Evolutionary conservation across 2,888 invertebrate species (phyloP).

Genomic region (Acleris sparsana): DNA sequence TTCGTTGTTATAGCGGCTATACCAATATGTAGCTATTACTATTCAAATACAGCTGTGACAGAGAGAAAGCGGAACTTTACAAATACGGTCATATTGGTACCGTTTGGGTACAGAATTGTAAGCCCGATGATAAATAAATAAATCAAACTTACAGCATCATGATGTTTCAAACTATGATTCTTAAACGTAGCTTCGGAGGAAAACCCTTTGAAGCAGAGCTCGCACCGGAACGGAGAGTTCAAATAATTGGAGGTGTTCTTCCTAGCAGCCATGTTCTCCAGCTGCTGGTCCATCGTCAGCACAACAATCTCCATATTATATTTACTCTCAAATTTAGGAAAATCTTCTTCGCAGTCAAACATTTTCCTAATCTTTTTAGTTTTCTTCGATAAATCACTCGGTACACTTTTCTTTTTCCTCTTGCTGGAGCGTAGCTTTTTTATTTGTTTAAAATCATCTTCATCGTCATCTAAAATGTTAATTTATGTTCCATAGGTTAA

Average conservation of each 20-base stretch:
- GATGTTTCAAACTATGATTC: conserved; percentile 37
- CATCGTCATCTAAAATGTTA: not conserved
- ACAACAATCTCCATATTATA: conserved; percentile 39
- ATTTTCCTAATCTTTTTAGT: conserved; percentile 37
- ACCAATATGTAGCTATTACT: too few species aligned
- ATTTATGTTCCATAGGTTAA: too few species aligned
- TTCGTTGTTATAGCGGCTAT: too few species aligned
- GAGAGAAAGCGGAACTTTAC: too few species aligned
- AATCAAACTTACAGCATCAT: conserved; percentile 37
- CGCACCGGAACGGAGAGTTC: conserved; percentile 37
- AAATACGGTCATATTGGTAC: too few species aligned
- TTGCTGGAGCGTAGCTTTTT: conserved; percentile 13
- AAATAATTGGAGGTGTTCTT: conserved; percentile 37
- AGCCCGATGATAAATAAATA: not conserved
- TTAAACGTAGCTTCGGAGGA: conserved; percentile 36
- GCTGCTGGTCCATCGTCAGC: conserved; percentile 35
- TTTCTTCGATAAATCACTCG: conserved; percentile 25
- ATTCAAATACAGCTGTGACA: too few species aligned
- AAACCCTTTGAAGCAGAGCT: conserved; percentile 39
- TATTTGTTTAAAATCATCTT: not conserved
- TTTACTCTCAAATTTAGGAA: conserved; percentile 35
- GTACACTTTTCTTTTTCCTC: conserved; percentile 16
- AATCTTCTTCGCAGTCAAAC: conserved; percentile 38
- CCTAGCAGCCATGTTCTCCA: conserved; percentile 37
- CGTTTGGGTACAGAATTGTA: too few species aligned